Evolutionary conservation across 1,140 invertebrate species (phyloP), one percentile per base, ranked within the genome.

Genomic region (Conus betulinus): DNA sequence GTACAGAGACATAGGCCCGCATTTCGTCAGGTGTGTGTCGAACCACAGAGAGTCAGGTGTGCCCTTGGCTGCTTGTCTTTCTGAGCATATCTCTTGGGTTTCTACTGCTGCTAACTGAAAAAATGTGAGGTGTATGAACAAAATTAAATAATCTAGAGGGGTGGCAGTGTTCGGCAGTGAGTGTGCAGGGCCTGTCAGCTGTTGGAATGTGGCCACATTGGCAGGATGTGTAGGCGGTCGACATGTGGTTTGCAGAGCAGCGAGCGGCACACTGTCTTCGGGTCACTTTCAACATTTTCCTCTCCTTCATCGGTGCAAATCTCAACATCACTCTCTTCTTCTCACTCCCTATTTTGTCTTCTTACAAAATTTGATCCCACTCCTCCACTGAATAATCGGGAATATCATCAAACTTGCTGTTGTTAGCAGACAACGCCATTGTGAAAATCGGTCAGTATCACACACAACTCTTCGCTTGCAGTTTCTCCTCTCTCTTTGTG

Each of bases 81-180:
- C 2, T 53, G 25, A 5, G 55, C 60, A 4, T 84, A 57, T 25
- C 83, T 84, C 5, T 84, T 67, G n/a, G n/a, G 55, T 84, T n/a
- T 84, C 83, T 60, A 10, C 55, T 55, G 55, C 60, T 20, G 23
- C 53, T 60, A 15, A 57, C 52, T 10, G 17, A 60, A 63, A 84
- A 60, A 60, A 53, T 11, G 78, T 10, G 15, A 15, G 78, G 27
- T 5, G 78, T 11, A 81, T 11, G 52, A 81, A 81, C 78, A 52
- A 53, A 52, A 81, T 7, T 0, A 81, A 53, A 53, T 15, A 81
- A 13, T 84, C 53, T 3, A 81, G 51, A n/a, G 87, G 85, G 84
- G 57, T 87, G 78, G 55, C 57, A n/a, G n/a, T n/a, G n/a, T n/a
- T n/a, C n/a, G n/a, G n/a, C n/a, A 87, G 87, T 81, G 23, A 17